These are phyloP conservation scores for Synanthedon formicaeformis DNA, from an alignment of 2,888 invertebrate species.

Conservation along the genomic window DNA sequence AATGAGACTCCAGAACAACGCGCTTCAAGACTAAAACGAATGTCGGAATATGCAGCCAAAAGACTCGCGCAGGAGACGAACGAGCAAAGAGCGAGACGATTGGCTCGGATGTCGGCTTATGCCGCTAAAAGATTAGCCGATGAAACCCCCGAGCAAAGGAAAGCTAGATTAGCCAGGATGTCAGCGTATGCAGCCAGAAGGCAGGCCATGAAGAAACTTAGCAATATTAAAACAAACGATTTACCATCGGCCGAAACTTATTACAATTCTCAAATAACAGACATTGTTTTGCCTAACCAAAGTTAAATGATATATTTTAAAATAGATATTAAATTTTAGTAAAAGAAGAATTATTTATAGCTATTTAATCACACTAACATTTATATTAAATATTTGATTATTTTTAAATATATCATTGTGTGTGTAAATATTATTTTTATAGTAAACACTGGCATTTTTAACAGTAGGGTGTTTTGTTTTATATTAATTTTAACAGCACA, in stretches of 20 bases:
- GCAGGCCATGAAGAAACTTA: conserved; percentile 38
- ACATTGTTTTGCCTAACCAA: conserved; percentile 19
- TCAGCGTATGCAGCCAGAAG: conserved; percentile 56
- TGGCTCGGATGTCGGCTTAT: conserved; percentile 59
- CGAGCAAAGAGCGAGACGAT: conserved; percentile 46
- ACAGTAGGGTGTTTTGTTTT: too few species aligned
- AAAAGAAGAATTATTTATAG: neutral
- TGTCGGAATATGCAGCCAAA: conserved; percentile 60
- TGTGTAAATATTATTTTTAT: neutral
- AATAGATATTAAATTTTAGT: conserved; percentile 1
- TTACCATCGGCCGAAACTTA: neutral
- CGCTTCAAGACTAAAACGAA: conserved; percentile 41
- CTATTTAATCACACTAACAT: conserved; percentile 2
- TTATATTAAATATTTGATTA: neutral
- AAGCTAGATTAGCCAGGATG: conserved; percentile 45
- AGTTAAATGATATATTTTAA: conserved; percentile 13
- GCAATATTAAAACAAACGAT: conserved; percentile 1
- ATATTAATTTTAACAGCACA: too few species aligned
- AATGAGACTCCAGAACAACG: conserved; percentile 55
- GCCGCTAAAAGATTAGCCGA: conserved; percentile 52
- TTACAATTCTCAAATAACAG: conserved; percentile 6
- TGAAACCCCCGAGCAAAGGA: conserved; percentile 51
- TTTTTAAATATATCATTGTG: neutral
- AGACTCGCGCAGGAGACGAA: conserved; percentile 44
- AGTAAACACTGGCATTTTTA: neutral